A percentile compares a stretch with the other conserved stretches of the same genome.
These are phyloP conservation scores for Neotoma lepida DNA, from an alignment of 2,113 vertebrate genomes.

Conservation along the genomic window DNA sequence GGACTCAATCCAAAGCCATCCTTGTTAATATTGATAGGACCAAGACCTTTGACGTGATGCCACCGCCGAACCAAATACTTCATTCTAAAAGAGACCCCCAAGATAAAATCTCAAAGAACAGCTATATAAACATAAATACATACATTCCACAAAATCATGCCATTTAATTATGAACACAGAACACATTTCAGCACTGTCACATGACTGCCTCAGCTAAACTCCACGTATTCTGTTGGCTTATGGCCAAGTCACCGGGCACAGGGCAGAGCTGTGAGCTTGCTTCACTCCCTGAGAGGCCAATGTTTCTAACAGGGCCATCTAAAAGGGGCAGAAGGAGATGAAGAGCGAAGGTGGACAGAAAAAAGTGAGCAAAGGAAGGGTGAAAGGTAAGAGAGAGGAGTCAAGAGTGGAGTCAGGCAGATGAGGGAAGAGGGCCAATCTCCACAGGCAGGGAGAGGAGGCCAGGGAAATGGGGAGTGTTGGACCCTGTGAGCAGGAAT, in stretches of 20 bases:
- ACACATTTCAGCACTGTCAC: constrained; percentile 38
- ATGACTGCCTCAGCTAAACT: background rate
- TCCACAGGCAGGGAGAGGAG: background rate
- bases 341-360: background rate
- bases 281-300: background rate
- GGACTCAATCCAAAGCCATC: constrained; percentile 88
- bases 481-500: background rate
- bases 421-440: background rate
- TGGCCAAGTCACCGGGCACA: background rate
- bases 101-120: constrained; percentile 53
- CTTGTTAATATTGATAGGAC: constrained; percentile 84
- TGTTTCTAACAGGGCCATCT: background rate
- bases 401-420: background rate
- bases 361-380: background rate
- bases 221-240: background rate
- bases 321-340: background rate
- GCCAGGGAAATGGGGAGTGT: background rate
- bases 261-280: no score
- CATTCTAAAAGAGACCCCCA: constrained; percentile 88
- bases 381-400: background rate
- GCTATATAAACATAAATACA: background rate
- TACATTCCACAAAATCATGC: background rate
- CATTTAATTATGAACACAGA: constrained; percentile 8
- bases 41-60: constrained; percentile 91
- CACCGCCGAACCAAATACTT: constrained; percentile 95